Base-by-base conservation (phyloP, 2,797 vertebrate species). In the Apogon talboti region DNA sequence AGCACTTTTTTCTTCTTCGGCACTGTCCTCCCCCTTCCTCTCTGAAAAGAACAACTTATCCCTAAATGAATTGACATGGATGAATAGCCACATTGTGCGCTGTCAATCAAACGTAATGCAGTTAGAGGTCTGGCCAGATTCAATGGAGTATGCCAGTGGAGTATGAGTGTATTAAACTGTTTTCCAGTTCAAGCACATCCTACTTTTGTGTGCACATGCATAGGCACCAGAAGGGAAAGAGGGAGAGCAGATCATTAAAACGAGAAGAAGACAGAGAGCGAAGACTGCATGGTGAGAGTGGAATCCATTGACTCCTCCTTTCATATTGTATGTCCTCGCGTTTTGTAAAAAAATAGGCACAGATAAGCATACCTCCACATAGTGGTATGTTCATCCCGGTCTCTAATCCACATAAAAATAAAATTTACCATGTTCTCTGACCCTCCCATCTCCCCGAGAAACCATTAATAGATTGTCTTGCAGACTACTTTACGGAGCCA, bases 101-200 rank as follows among this genome's bases (percentile, higher is more conserved):
- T 78, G 87, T 88, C 88, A 83, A 76, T 89, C 83, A 84, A 82
- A 70, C 66, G n/a, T 74, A 84, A 88, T 81, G 63, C 76, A 83
- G 82, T 88, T 87, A 86, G 52, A 82, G 68, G 67, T 80, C 60
- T 64, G 65, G 52, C 37, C 59, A 56, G 73, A 77, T 38, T 71
- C 66, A 78, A 61, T 46, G 45, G 52, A 61, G 53, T n/a, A n/a
- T n/a, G n/a, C n/a, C n/a, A n/a, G n/a, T n/a, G n/a, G n/a, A n/a
- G 59, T 44, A 59, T 52, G 42, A 63, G 15, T 37, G 46, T 19
- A 62, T 47, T 42, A 56, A 42, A 38, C 21, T 46, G 10, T n/a
- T 41, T 28, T 42, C 52, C 48, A 1, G 2, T 52, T 45, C 52
- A 44, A 19, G 40, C 16, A 54, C n/a, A 30, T 35, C 33, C 7